Conservation (phyloP, 2,797 vertebrate species). For the Urosaurus nigricauda region DNA sequence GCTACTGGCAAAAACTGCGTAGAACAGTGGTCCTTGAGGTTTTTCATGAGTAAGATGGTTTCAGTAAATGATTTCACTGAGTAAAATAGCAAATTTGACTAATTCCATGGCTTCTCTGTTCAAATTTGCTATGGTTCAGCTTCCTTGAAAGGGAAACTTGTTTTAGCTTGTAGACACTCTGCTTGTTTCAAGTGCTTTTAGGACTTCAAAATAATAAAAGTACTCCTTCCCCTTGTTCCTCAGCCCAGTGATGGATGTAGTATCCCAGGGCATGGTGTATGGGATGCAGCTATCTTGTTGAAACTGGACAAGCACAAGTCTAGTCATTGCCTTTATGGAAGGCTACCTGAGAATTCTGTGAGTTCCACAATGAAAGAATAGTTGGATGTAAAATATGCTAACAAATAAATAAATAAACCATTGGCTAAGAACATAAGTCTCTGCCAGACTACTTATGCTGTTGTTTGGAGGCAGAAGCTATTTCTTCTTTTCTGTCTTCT, state of each 20-base stretch:
- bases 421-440: no score
- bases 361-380: not conserved
- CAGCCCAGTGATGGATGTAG: not conserved
- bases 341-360: not conserved
- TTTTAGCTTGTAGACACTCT: not conserved
- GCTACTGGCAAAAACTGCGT: not conserved
- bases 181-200: not conserved
- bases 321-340: no score
- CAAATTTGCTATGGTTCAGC: not conserved
- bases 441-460: no score
- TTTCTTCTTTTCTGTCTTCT: no score
- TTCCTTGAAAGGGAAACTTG: not conserved
- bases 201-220: constrained; percentile 7
- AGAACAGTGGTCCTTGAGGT: not conserved
- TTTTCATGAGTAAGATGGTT: not conserved
- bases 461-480: no score
- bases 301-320: no score
- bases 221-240: not conserved
- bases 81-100: not conserved
- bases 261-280: not conserved
- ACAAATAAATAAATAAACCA: not conserved
- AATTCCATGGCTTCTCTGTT: not conserved
- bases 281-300: not conserved
- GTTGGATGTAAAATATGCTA: not conserved
- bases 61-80: not conserved